A percentile compares a stretch with the other conserved stretches of the same genome.
Evolutionary conservation across 2,888 invertebrate species (phyloP).

Genomic region (Pyrocoelia pectoralis): DNA sequence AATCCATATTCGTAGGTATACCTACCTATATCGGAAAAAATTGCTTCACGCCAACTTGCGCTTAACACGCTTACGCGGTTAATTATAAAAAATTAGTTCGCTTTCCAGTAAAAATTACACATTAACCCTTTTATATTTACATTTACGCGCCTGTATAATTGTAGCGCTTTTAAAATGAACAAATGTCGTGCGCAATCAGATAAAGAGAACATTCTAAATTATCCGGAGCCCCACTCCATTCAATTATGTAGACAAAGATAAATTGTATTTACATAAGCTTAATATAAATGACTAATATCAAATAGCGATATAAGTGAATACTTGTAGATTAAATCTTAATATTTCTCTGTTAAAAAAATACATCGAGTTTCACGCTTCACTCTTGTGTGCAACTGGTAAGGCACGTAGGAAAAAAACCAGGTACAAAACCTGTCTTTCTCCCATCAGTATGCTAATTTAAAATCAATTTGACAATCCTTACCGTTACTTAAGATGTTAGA

Average conservation of each 20-base stretch:
- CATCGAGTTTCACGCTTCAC: conserved; percentile 10
- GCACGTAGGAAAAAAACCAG: conserved; percentile 19
- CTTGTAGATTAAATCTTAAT: conserved; percentile 25
- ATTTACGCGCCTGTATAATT: conserved; percentile 22
- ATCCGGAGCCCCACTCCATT: conserved; percentile 29
- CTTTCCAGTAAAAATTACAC: conserved; percentile 31
- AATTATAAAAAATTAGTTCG: conserved; percentile 31
- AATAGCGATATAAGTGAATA: conserved; percentile 28
- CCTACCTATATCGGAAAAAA: neutral
- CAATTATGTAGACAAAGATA: conserved; percentile 33
- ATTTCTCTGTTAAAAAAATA: conserved; percentile 13
- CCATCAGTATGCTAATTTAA: conserved; percentile 9
- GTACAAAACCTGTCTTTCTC: conserved; percentile 13
- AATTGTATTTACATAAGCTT: conserved; percentile 23
- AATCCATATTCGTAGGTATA: neutral
- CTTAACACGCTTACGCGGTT: conserved; percentile 23
- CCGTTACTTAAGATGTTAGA: conserved; percentile 7
- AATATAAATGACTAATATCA: conserved; percentile 25
- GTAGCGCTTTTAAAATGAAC: conserved; percentile 33
- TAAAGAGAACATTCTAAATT: conserved; percentile 37
- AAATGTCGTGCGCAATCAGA: conserved; percentile 38
- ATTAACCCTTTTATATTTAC: conserved; percentile 24
- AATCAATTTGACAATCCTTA: conserved; percentile 10
- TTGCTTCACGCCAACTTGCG: conserved; percentile 25
- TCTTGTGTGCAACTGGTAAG: conserved; percentile 20